Evolutionary conservation across 2,797 vertebrate species (phyloP), one percentile per base, ranked within the genome.

Genomic region (Danio aesculapii): DNA sequence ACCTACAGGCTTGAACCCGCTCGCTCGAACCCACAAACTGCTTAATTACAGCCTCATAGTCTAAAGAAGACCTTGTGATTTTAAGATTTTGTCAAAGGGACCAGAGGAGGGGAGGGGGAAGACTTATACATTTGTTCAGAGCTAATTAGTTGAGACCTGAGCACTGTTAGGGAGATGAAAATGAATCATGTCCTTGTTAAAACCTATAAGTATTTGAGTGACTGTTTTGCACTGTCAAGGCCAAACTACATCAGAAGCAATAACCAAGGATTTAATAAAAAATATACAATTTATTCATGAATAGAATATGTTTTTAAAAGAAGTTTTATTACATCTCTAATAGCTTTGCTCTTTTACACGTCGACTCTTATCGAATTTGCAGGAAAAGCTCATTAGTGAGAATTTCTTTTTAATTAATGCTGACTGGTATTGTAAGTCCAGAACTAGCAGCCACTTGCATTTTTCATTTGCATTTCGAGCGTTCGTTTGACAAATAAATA

Each of bases 1-100:
- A 70, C 78, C 71, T 86, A 72, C 72, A 76, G 79, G 70, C 81
- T 67, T 84, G 76, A 77, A 67, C 64, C 80, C 52, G 68, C 74
- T 69, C 63, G 57, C 81, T 82, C 58, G 6, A 66, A 72, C 67
- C 63, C 69, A 16, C 47, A 61, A 43, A 77, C 62, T 52, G 79
- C 83, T 81, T 84, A 79, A 88, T 86, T 83, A 73, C 50, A 62
- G 74, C 30, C 58, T 74, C 81, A 76, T 83, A 74, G 50, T 67
- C 73, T 72, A 77, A 19, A 80, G 85, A 87, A 75, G 81, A 85
- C 76, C 82, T 80, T 67, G 67, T 81, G 81, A 49, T 81, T 81
- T 83, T 55, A 66, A 50, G 64, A 82, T 79, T 79, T 83, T 73
- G 84, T 53, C 43, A 73, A 82, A 73, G 78, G 53, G 19, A 17